These are phyloP conservation scores for Eremophila alpestris DNA, from an alignment of 2,797 vertebrate genomes.

Conservation along the genomic window DNA sequence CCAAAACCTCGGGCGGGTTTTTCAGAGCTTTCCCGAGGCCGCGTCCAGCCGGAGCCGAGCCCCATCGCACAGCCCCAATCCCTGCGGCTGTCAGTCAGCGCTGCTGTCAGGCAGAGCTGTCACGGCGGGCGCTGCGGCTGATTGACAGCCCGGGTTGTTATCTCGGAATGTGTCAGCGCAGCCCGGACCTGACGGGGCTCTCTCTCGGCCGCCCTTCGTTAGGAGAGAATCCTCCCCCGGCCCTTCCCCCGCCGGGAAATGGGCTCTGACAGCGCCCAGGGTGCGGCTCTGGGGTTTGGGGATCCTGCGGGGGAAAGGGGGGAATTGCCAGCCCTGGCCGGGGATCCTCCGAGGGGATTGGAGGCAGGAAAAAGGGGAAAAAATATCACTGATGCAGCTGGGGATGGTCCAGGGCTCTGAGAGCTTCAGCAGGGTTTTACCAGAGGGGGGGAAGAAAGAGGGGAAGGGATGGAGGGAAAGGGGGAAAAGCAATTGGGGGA, in stretches of 20 bases:
- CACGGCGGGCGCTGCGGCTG: constrained; percentile 1
- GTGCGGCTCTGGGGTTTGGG: too few relatives aligned
- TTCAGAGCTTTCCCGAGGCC: not conserved
- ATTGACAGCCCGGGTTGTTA: constrained; percentile 61
- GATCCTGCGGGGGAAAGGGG: too few relatives aligned
- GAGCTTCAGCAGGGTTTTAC: not conserved
- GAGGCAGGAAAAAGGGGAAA: not conserved
- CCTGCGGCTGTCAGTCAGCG: not conserved
- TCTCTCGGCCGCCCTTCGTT: too few relatives aligned
- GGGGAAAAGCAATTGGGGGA: not conserved
- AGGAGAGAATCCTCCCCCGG: not conserved
- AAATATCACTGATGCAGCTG: not conserved
- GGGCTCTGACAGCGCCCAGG: not conserved
- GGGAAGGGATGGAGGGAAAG: not conserved
- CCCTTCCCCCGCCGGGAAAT: not conserved
- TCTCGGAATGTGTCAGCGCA: constrained; percentile 40
- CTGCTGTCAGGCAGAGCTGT: constrained; percentile 40
- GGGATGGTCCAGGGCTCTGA: not conserved
- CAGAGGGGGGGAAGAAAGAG: not conserved
- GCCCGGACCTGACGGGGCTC: constrained; percentile 32
- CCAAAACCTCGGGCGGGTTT: not conserved
- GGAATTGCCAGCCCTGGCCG: not conserved
- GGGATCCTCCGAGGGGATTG: not conserved
- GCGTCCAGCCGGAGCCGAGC: not conserved
- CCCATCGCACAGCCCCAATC: not conserved